phyloP scores from a whole-genome alignment of 2,888 invertebrate genomes.

The Heliconius ismenius region DNA sequence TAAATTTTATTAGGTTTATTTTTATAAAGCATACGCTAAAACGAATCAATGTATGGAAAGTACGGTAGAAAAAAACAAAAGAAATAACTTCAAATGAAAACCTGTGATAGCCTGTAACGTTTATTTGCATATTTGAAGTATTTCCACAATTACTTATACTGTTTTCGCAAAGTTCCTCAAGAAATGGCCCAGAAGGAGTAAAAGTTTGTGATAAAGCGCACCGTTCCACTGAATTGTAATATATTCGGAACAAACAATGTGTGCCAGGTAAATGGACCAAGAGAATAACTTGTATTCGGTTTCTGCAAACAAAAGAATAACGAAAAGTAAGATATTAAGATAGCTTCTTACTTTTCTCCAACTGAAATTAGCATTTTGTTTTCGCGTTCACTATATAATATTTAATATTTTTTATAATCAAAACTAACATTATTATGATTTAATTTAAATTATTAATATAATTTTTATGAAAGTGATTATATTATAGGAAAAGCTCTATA shows the following conservation, averaged over 20 bases:
- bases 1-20: not conserved
- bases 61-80: not conserved
- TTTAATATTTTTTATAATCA: not conserved
- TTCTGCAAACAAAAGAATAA: slow-evolving; percentile 24
- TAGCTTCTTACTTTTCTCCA: slow-evolving; percentile 13
- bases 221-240: slow-evolving; percentile 40
- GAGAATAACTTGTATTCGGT: slow-evolving; percentile 32
- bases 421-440: not conserved
- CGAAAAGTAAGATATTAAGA: slow-evolving; percentile 22
- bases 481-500: not conserved
- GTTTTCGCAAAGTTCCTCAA: slow-evolving; percentile 42
- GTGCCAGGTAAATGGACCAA: slow-evolving; percentile 41
- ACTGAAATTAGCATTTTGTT: slow-evolving; percentile 21
- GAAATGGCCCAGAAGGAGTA: slow-evolving; percentile 42
- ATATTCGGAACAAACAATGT: slow-evolving; percentile 40
- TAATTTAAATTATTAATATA: not conserved
- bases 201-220: slow-evolving; percentile 43
- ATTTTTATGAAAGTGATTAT: not conserved
- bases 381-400: not conserved
- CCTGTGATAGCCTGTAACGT: slow-evolving; percentile 68
- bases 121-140: slow-evolving; percentile 38
- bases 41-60: not conserved
- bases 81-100: slow-evolving; percentile 58
- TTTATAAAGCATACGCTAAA: not conserved
- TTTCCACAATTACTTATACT: slow-evolving; percentile 39